Evolutionary conservation across 2,888 invertebrate genomes (phyloP).

Genomic region (Nezara viridula): DNA sequence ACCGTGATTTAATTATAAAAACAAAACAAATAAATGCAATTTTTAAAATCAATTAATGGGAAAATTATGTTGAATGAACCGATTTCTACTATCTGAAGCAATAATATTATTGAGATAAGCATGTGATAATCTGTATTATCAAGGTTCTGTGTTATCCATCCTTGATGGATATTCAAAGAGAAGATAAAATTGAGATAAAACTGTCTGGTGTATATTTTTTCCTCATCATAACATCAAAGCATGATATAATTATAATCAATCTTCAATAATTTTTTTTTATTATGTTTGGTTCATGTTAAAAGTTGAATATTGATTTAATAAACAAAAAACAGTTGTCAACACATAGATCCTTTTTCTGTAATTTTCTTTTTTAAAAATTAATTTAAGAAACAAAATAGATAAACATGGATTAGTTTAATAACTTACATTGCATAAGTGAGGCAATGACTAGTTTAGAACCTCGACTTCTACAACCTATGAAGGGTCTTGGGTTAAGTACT

Average conservation of each 20-base stretch:
- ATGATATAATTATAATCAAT: not conserved
- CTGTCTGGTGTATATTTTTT: not conserved
- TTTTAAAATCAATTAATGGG: not conserved
- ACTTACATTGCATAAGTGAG: too few species aligned
- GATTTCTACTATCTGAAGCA: not conserved
- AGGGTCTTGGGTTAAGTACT: too few species aligned
- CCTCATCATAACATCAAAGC: not conserved
- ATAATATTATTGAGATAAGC: not conserved
- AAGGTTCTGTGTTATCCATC: not conserved
- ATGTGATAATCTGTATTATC: not conserved
- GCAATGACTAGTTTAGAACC: too few species aligned
- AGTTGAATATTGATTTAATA: too few species aligned
- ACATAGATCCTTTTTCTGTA: too few species aligned
- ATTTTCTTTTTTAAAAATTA: too few species aligned
- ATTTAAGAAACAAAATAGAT: too few species aligned
- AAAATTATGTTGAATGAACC: not conserved
- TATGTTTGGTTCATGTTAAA: too few species aligned
- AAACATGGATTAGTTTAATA: too few species aligned
- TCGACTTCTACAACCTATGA: too few species aligned
- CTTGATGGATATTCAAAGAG: not conserved
- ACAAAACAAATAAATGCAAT: not conserved
- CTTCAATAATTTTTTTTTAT: too few species aligned
- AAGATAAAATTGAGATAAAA: constrained; percentile 19
- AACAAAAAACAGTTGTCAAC: too few species aligned
- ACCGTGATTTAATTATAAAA: not conserved